These are phyloP conservation scores for Axea sp. DNA, from an alignment of 2,888 invertebrate genomes.

Conservation along the genomic window DNA sequence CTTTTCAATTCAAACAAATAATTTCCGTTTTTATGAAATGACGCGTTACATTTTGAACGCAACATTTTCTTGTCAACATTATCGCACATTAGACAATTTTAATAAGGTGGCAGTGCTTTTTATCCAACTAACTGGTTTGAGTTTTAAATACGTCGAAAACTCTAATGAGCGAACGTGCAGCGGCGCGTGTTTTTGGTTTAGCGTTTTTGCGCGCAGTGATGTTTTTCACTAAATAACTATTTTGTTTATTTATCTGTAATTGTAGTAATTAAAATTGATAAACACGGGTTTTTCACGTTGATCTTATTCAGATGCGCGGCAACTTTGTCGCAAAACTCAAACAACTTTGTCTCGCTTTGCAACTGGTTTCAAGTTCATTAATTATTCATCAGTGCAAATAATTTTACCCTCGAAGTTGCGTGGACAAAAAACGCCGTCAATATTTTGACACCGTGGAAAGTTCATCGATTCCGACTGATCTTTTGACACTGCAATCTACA, in stretches of 20 bases:
- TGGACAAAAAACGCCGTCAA: conserved; percentile 2
- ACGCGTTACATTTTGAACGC: conserved; percentile 13
- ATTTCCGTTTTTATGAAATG: conserved; percentile 9
- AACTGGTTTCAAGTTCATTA: conserved; percentile 11
- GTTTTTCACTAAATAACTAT: conserved; percentile 10
- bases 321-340: not conserved
- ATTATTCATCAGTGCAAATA: conserved; percentile 18
- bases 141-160: too few species aligned
- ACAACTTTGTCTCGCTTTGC: not conserved
- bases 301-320: not conserved
- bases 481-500: not conserved
- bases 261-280: conserved; percentile 11
- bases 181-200: not conserved
- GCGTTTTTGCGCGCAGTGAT: conserved; percentile 6
- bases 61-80: conserved; percentile 17
- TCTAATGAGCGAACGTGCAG: not conserved
- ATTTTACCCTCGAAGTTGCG: not conserved
- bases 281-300: not conserved
- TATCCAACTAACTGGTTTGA: conserved; percentile 1
- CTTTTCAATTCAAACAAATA: too few species aligned
- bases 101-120: conserved; percentile 13
- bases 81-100: conserved; percentile 12
- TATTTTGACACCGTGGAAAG: conserved; percentile 14
- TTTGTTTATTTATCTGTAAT: conserved; percentile 22
- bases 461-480: conserved; percentile 9